Conservation (phyloP, 2,888 invertebrate genomes). For the Mellilla xanthometata region DNA sequence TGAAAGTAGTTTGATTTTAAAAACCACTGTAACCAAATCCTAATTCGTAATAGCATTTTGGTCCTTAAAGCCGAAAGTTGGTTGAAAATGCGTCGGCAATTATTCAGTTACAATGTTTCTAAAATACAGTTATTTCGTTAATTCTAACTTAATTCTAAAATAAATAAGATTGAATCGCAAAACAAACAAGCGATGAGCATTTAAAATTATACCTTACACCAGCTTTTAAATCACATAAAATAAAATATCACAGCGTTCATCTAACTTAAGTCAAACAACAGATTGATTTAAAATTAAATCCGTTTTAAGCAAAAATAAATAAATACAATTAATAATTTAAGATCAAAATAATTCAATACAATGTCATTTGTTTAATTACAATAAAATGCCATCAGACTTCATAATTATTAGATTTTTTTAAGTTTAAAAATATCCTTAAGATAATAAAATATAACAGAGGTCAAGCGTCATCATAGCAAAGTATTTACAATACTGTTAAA, state of each 20-base stretch:
- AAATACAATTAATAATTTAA: too few species aligned
- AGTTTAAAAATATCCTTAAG: too few species aligned
- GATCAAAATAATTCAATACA: too few species aligned
- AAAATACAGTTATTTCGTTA: conserved; percentile 1
- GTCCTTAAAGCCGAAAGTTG: conserved; percentile 14
- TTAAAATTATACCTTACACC: conserved; percentile 4
- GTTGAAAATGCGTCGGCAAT: conserved; percentile 5
- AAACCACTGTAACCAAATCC: conserved; percentile 11
- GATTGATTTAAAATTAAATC: too few species aligned
- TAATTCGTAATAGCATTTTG: conserved; percentile 16
- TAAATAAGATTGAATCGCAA: conserved; percentile 17
- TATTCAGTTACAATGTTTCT: conserved; percentile 12
- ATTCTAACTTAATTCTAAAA: conserved; percentile 14
- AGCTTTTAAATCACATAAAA: conserved; percentile 24
- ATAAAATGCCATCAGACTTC: too few species aligned
- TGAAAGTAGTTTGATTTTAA: conserved; percentile 4
- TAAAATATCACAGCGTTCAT: conserved; percentile 38
- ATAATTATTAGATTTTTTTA: too few species aligned
- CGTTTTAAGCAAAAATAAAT: too few species aligned
- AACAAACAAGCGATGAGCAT: conserved; percentile 20
- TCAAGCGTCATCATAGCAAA: conserved; percentile 24
- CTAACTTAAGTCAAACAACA: conserved; percentile 14
- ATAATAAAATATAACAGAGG: too few species aligned
- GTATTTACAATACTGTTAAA: conserved; percentile 49
- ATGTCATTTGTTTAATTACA: too few species aligned